phyloP scores from a whole-genome alignment of 2,888 invertebrate species.

The Sipha maydis region DNA sequence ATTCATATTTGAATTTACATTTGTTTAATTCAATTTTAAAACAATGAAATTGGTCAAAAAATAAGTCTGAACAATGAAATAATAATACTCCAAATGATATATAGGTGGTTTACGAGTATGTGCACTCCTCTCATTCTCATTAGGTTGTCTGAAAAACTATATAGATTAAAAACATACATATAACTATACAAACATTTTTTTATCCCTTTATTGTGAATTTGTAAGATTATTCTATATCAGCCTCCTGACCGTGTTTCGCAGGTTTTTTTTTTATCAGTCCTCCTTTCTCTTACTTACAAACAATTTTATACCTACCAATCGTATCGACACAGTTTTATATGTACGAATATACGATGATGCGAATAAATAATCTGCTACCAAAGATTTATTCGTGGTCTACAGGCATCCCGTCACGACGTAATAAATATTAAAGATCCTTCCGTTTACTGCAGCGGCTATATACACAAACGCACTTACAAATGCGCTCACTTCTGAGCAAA shows the following conservation, averaged over 20 bases:
- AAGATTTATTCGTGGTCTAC: constrained; percentile 44
- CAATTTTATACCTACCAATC: background rate
- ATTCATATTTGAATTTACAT: too few relatives aligned
- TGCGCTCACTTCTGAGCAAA: background rate
- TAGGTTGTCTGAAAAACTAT: too few relatives aligned
- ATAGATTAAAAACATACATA: background rate
- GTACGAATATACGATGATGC: background rate
- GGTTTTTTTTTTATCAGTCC: background rate
- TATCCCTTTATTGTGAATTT: background rate
- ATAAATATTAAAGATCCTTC: constrained; percentile 42
- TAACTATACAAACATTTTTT: background rate
- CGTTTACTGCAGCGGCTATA: background rate
- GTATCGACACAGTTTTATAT: background rate
- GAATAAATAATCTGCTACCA: constrained; percentile 24
- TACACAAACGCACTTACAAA: background rate
- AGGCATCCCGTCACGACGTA: constrained; percentile 17
- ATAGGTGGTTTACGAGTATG: too few relatives aligned
- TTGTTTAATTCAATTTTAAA: too few relatives aligned
- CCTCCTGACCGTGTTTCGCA: background rate
- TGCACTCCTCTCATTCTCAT: too few relatives aligned
- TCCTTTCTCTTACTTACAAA: background rate
- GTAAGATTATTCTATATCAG: background rate
- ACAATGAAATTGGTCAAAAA: too few relatives aligned
- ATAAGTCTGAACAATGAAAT: too few relatives aligned
- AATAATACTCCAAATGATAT: too few relatives aligned